Conservation (phyloP, 2,113 vertebrate species). For the Coturnix japonica region DNA sequence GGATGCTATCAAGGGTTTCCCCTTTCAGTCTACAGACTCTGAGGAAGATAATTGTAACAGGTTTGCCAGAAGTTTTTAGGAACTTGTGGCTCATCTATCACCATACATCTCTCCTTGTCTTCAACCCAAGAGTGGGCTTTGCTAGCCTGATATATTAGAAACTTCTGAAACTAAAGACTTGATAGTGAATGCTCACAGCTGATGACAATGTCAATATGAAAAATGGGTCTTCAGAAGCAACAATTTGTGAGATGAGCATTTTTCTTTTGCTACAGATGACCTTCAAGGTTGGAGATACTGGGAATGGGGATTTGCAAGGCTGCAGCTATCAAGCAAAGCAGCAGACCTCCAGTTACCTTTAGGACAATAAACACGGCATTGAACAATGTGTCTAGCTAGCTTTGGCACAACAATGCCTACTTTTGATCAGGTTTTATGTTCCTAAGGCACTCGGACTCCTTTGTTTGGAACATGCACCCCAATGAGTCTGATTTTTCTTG, state of each 20-base stretch:
- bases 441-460: slow-evolving; percentile 9
- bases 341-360: background rate
- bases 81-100: background rate
- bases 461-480: background rate
- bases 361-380: background rate
- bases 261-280: background rate
- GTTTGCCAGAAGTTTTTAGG: background rate
- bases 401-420: background rate
- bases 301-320: background rate
- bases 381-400: background rate
- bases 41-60: background rate
- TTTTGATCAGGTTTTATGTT: background rate
- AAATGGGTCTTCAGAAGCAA: background rate
- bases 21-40: background rate
- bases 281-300: background rate
- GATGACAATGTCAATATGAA: background rate
- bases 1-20: background rate
- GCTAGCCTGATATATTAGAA: background rate
- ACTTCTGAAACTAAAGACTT: background rate
- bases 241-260: background rate
- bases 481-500: background rate
- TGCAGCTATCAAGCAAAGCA: background rate
- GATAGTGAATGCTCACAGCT: background rate
- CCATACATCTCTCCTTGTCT: background rate
- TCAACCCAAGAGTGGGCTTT: background rate